Evolutionary conservation across 2,888 invertebrate genomes (phyloP), one percentile per base, ranked within the genome.

Genomic region (Himalopsyche kuldschensis): DNA sequence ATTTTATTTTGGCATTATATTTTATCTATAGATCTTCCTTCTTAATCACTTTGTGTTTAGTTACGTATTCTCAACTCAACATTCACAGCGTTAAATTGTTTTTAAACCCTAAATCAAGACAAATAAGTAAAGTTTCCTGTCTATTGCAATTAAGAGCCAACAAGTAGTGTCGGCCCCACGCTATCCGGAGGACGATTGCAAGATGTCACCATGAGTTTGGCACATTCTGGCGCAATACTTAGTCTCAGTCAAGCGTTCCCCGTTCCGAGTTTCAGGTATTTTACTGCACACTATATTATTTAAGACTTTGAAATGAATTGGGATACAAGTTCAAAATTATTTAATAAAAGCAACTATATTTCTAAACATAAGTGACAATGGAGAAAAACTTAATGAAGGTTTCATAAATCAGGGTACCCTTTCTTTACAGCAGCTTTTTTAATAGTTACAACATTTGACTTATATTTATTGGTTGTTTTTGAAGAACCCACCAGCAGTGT

Each of bases 401-500:
- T 20, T n/a, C 8, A 55, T 24, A 69, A 69, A 30, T 27, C 24
- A 69, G 69, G 69, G 69, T 69, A 69, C 69, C 69, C 69, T 69
- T 30, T 27, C 69, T 27, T 27, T 27, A 27, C 20, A 69, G 15
- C 10, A 30, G n/a, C 55, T 20, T 69, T 69, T 27, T 27, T 4
- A 27, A 27, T 69, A 27, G 15, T 27, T 69, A 15, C 27, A 27
- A 69, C 8, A 30, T 30, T 4, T 81, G 4, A 3, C 17, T 55
- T 11, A 41, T 15, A 41, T 41, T 41, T 41, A 41, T 31, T 75
- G 75, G 75, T 78, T 85, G 75, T 82, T 79, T 78, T 90, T 90
- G 87, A 90, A 95, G 94, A 94, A 89, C 94, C 94, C 11, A 94
- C 94, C 87, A 94, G 94, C 88, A 94, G 94, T 89, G 93, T 94